Conservation (phyloP, 1,140 invertebrate genomes). For the Panagrolaimus sp. region DNA sequence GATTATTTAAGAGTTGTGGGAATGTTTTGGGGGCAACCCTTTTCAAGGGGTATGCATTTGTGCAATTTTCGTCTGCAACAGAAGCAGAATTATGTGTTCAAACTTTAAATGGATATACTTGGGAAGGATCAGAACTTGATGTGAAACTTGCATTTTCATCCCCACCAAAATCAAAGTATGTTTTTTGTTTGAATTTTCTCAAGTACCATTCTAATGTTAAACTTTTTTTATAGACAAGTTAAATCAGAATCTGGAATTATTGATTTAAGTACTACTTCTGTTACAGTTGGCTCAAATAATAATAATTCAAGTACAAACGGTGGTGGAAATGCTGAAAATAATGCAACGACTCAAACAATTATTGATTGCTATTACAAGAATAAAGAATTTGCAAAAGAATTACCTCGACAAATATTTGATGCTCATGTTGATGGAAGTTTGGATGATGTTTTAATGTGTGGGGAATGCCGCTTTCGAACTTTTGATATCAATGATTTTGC, state of each 20-base stretch:
- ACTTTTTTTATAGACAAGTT: too few species aligned
- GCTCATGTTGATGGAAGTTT: background rate
- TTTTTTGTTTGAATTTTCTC: too few species aligned
- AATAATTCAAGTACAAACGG: too few species aligned
- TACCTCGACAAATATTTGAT: background rate
- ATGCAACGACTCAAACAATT: too few species aligned
- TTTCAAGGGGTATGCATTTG: conserved; percentile 26
- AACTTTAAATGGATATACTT: conserved; percentile 26
- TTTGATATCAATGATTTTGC: conserved; percentile 11
- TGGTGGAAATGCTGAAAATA: too few species aligned
- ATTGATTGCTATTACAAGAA: too few species aligned
- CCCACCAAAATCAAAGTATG: background rate
- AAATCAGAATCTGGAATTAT: too few species aligned
- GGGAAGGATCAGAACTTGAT: conserved; percentile 17
- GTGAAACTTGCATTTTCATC: background rate
- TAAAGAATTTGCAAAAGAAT: too few species aligned
- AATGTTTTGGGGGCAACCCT: conserved; percentile 18
- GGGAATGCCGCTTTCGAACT: conserved; percentile 15
- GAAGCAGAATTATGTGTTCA: conserved; percentile 22
- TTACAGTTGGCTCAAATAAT: too few species aligned
- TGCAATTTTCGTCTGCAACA: conserved; percentile 15
- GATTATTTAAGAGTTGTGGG: too few species aligned
- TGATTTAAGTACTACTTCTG: too few species aligned
- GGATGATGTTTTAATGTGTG: conserved; percentile 24
- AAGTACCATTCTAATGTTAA: too few species aligned